A percentile compares a stretch with the other conserved stretches of the same genome.
Conservation (phyloP, 2,797 vertebrate species). For the Gadopsis marmoratus region DNA sequence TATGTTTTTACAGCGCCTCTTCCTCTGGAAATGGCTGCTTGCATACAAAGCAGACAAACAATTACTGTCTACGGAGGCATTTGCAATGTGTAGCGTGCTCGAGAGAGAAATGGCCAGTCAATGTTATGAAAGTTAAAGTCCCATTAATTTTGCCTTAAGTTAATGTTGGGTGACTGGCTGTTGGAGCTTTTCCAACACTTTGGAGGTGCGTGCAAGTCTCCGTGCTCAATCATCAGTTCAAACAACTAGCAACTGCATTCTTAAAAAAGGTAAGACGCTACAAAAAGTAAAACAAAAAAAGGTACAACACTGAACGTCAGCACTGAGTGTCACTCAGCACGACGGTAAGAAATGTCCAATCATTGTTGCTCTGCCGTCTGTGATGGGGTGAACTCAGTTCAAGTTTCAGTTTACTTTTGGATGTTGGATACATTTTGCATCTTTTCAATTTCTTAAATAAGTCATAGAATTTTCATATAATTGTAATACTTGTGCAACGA, state of each 20-base stretch:
- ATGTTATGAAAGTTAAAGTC: constrained; percentile 20
- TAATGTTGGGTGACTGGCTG: neutral
- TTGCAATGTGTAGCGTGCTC: constrained; percentile 10
- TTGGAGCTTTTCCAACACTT: constrained; percentile 2
- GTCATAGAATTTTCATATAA: neutral
- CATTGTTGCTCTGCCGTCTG: neutral
- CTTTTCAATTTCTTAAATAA: neutral
- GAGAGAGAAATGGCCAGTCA: constrained; percentile 1
- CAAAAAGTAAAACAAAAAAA: neutral
- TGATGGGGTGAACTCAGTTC: neutral
- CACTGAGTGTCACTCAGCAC: neutral
- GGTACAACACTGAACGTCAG: neutral
- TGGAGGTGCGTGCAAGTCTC: neutral
- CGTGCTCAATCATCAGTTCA: constrained; percentile 2
- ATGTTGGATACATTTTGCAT: constrained; percentile 9
- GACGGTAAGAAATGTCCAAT: neutral
- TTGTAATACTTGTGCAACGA: constrained; percentile 30
- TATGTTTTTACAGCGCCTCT: constrained; percentile 51
- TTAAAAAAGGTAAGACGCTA: neutral
- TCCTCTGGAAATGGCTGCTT: constrained; percentile 30
- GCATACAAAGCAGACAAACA: constrained; percentile 47
- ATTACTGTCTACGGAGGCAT: constrained; percentile 23
- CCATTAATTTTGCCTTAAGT: constrained; percentile 16
- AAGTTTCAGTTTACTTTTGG: neutral
- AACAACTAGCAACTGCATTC: neutral